These are phyloP conservation scores for Parotocinclus haroldoi DNA, from an alignment of 2,797 vertebrate genomes.

Conservation along the genomic window DNA sequence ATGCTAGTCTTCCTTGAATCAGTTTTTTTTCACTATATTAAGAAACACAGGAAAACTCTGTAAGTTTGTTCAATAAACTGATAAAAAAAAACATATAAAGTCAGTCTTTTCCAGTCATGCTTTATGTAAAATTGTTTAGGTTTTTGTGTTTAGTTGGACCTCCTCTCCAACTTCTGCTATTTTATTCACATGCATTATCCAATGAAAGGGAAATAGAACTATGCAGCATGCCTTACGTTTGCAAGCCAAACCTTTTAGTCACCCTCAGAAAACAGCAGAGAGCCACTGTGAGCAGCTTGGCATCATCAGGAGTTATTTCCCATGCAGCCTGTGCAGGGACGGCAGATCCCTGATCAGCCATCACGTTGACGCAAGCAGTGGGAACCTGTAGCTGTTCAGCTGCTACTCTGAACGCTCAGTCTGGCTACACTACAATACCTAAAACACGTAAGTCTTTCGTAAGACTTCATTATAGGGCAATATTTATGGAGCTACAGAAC, in stretches of 20 bases:
- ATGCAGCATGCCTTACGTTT: no score
- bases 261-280: conserved; percentile 33
- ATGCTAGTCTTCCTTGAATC: no score
- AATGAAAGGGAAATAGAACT: not conserved
- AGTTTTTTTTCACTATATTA: conserved; percentile 5
- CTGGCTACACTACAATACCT: conserved; percentile 2
- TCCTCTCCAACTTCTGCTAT: conserved; percentile 21
- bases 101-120: conserved; percentile 10
- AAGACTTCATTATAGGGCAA: no score
- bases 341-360: conserved; percentile 27
- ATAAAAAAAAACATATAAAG: not conserved
- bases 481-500: no score
- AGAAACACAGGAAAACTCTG: conserved; percentile 3
- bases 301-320: conserved; percentile 36
- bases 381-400: conserved; percentile 29
- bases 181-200: no score
- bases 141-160: conserved; percentile 24
- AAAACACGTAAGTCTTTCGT: not conserved
- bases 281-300: conserved; percentile 29
- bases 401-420: conserved; percentile 18
- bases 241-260: conserved; percentile 23
- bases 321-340: conserved; percentile 34
- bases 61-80: conserved; percentile 10
- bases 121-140: conserved; percentile 22
- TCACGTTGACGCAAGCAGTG: conserved; percentile 29